Evolutionary conservation across 37 sponge, comb jelly and placozoan species (phyloP).

Genomic region (Axinella damicornis): DNA sequence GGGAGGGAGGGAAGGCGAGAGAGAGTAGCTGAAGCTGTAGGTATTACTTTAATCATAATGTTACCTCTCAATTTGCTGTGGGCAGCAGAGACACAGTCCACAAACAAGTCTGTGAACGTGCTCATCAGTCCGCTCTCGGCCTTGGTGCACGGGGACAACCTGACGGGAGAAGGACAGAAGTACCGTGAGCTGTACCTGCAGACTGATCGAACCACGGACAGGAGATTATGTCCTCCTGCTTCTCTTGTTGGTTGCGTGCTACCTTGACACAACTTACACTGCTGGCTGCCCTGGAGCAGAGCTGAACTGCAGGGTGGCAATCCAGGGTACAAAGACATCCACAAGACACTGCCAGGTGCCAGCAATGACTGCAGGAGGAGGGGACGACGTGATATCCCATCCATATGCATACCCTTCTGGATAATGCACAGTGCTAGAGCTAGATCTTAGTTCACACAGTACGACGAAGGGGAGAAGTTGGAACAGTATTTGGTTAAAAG

Average conservation of each 20-base stretch:
- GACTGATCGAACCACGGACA: too few species aligned
- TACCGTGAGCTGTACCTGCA: too few species aligned
- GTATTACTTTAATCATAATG: background rate
- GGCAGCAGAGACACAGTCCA: background rate
- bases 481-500: too few species aligned
- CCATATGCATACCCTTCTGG: too few species aligned
- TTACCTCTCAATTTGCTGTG: constrained; percentile 4
- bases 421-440: too few species aligned
- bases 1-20: too few species aligned
- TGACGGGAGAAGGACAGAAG: background rate
- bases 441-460: too few species aligned
- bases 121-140: constrained; percentile 5
- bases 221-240: too few species aligned
- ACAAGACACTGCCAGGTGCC: constrained; percentile 46
- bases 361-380: constrained; percentile 1
- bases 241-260: too few species aligned
- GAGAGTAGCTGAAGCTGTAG: too few species aligned
- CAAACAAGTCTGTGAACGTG: background rate
- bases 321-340: constrained; percentile 61
- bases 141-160: constrained; percentile 12
- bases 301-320: constrained; percentile 20
- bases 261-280: background rate
- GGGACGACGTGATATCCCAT: too few species aligned
- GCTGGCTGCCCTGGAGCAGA: background rate
- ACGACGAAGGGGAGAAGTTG: too few species aligned